Base-by-base conservation (phyloP, 2,888 invertebrate genomes). In the Eupsilia transversa region DNA sequence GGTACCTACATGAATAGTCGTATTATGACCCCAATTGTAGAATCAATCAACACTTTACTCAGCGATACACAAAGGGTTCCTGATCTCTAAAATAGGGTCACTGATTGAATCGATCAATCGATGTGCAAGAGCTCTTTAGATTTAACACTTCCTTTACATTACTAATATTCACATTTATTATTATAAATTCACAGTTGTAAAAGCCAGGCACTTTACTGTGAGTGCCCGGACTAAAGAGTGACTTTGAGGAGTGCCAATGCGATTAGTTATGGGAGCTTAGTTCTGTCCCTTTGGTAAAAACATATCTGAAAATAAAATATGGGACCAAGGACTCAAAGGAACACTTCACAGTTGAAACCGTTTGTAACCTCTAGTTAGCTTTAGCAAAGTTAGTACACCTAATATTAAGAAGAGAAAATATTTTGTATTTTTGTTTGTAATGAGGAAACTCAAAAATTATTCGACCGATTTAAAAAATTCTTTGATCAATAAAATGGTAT, bases 191-290 rank as follows among this genome's bases (percentile, higher is more conserved):
- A 41, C 67, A 46, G 60, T 65, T 69, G 30, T 77, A 76, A 66
- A 72, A 76, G 82, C 60, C 43, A 6, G 56, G 27, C 85, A 84
- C 85, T 82, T 82, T 68, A 27, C 20, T 63, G 49, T 69, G 72
- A 82, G 82, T 82, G 85, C 85, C 57, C 49, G 30, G n/a, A 35
- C 72, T 63, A 72, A 71, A 72, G 61, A 69, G 68, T 71, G 65
- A 77, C 85, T 85, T 85, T 82, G 85, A 85, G 54, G 54, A 82
- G 82, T 85, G 82, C 54, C 85, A 85, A 82, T 79, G 69, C 33
- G 79, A 83, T 85, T 85, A 83, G 59, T 67, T 67, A 60, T 66
- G 46, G 63, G 63, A 27, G 35, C 57, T 43, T 46, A 75, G 66
- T 63, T 59, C 41, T 69, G 41, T 61, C 52, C 41, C 38, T 84